Evolutionary conservation across 2,113 vertebrate genomes (phyloP), one percentile per base, ranked within the genome.

Genomic region (Lophura nycthemera): DNA sequence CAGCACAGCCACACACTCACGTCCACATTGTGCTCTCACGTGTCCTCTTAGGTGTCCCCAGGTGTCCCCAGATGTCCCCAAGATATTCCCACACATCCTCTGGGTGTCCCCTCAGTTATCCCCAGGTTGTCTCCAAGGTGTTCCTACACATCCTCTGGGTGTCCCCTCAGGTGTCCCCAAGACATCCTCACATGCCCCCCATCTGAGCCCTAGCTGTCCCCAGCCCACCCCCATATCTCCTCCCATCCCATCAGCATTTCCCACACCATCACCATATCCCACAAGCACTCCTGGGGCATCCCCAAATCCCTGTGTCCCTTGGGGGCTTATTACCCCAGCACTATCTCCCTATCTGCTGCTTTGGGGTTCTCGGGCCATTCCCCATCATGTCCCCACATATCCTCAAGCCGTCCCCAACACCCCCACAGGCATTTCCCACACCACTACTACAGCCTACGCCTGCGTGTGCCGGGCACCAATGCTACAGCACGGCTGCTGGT

Each of bases 371-470:
- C 8, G 7, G 50, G 50, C 50, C 25, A 25, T 8, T 50, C 48
- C 21, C 25, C 59, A 8, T 7, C 13, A 15, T 10, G 54, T 56
- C 56, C 38, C 47, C 47, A 21, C 20, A 20, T 20, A 20, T 47
- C 25, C 50, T 52, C 50, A 11, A 12, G 8, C 25, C 61, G 45
- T 36, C 47, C 50, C 14, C 48, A 29, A 29, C 40, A 10, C 8
- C 29, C 22, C 29, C 27, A 3, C 81, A 99, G 99, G 99, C 98
- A 97, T 48, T 99, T 98, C 90, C 99, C 98, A 0, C 97, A 98
- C 47, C 98, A 98, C 34, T 99, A 98, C 86, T 99, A 99, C 40
- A 98, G 98, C 92, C 96, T 99, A 64, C 98, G 97, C 80, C 98
- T 99, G 87, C 97, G 78, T 52, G 96, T 99, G 57, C 98, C 98